These are phyloP conservation scores for Megamerina dolium DNA, from an alignment of 2,888 invertebrate genomes.

Conservation along the genomic window DNA sequence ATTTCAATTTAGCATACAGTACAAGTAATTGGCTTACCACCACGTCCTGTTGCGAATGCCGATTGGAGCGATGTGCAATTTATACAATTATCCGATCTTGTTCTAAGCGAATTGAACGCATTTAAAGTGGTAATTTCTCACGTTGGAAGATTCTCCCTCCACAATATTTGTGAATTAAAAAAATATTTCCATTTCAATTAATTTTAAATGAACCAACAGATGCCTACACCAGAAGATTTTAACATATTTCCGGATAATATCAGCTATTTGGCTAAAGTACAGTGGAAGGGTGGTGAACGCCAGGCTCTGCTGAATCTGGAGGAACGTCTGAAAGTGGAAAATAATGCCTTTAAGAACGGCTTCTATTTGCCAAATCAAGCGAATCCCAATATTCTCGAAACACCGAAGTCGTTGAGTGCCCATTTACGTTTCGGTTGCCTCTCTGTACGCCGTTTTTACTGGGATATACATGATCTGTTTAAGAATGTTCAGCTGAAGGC, in stretches of 20 bases:
- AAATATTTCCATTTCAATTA: background rate
- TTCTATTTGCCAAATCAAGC: constrained; percentile 65
- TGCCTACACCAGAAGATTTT: constrained; percentile 56
- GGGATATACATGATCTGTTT: constrained; percentile 63
- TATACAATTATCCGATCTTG: constrained; percentile 49
- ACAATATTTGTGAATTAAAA: background rate
- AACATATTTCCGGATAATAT: constrained; percentile 52
- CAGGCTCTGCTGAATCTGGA: constrained; percentile 56
- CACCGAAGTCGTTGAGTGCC: constrained; percentile 64
- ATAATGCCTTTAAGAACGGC: constrained; percentile 53
- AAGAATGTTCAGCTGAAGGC: constrained; percentile 52
- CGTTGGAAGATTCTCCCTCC: too few relatives aligned
- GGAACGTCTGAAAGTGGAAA: constrained; percentile 55
- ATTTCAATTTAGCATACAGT: constrained; percentile 55
- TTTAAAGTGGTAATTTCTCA: constrained; percentile 51
- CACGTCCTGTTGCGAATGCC: constrained; percentile 53
- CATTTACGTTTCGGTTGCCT: constrained; percentile 67
- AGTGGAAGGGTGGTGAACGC: constrained; percentile 64
- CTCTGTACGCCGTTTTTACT: constrained; percentile 66
- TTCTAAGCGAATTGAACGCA: constrained; percentile 51
- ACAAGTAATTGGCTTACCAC: constrained; percentile 57
- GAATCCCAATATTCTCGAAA: constrained; percentile 60
- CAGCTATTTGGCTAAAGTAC: constrained; percentile 36
- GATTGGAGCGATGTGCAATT: constrained; percentile 51
- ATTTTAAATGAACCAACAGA: too few relatives aligned